These are phyloP conservation scores for Dipodomys spectabilis DNA, from an alignment of 2,113 vertebrate species.

Conservation along the genomic window DNA sequence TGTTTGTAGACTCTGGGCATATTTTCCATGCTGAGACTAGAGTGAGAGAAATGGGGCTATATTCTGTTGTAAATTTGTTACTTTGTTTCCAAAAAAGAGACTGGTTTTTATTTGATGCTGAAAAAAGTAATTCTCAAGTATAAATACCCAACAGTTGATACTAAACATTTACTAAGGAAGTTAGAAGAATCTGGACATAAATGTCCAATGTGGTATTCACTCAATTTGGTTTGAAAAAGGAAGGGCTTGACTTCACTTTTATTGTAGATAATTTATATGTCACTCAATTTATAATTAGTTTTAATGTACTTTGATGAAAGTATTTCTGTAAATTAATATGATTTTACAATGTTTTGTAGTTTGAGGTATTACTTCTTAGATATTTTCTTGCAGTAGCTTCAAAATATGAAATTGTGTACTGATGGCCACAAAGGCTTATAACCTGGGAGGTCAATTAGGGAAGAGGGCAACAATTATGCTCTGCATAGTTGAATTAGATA, in stretches of 20 bases:
- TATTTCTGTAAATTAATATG: background rate
- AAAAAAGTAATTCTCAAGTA: background rate
- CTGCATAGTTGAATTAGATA: background rate
- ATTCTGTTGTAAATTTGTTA: slow-evolving; percentile 38
- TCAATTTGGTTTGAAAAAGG: background rate
- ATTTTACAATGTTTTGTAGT: background rate
- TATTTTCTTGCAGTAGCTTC: background rate
- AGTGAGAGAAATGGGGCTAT: background rate
- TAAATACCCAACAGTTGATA: background rate
- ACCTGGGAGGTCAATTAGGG: background rate
- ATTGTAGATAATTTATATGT: background rate
- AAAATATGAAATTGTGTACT: background rate
- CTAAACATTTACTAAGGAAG: background rate
- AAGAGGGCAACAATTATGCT: background rate
- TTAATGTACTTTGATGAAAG: background rate
- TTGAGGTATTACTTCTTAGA: background rate
- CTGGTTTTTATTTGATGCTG: slow-evolving; percentile 22
- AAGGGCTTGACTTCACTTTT: background rate
- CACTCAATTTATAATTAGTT: slow-evolving; percentile 2
- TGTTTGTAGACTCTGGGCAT: slow-evolving; percentile 16
- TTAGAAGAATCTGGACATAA: background rate
- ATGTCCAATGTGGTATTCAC: background rate
- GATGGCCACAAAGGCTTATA: background rate
- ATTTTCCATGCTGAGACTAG: background rate
- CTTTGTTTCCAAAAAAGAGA: background rate